Conservation (phyloP, 37 sponge, comb jelly and placozoan genomes). For the Bolinopsis microptera region DNA sequence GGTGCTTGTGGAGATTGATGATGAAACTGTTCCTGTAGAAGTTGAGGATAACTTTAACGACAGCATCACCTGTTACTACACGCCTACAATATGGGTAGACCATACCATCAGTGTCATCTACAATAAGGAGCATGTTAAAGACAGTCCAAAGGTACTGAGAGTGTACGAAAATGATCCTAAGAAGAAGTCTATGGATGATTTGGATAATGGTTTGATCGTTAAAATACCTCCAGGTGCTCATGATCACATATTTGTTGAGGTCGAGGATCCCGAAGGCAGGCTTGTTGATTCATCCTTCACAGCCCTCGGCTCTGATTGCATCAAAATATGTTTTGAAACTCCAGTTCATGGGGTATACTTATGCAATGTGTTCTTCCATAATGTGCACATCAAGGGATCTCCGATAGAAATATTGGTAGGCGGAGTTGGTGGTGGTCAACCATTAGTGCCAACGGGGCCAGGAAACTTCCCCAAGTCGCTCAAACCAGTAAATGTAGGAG, state of each 20-base stretch:
- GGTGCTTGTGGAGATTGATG: conserved; percentile 5
- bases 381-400: conserved; percentile 31
- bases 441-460: not conserved
- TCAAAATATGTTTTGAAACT: conserved; percentile 12
- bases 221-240: not conserved
- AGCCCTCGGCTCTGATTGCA: not conserved
- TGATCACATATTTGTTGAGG: not conserved
- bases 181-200: not conserved
- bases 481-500: not conserved
- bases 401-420: conserved; percentile 17
- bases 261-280: not conserved
- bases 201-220: not conserved
- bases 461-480: conserved; percentile 30
- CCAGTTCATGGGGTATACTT: not conserved
- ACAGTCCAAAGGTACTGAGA: not conserved
- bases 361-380: not conserved
- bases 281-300: not conserved
- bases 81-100: not conserved
- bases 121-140: conserved; percentile 43
- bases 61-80: conserved; percentile 15
- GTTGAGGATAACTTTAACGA: conserved; percentile 42
- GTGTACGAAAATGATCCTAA: not conserved
- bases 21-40: not conserved
- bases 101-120: conserved; percentile 6
- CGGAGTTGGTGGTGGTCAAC: not conserved